Conservation (phyloP, 2,888 invertebrate species). For the Calameuta idolon region DNA sequence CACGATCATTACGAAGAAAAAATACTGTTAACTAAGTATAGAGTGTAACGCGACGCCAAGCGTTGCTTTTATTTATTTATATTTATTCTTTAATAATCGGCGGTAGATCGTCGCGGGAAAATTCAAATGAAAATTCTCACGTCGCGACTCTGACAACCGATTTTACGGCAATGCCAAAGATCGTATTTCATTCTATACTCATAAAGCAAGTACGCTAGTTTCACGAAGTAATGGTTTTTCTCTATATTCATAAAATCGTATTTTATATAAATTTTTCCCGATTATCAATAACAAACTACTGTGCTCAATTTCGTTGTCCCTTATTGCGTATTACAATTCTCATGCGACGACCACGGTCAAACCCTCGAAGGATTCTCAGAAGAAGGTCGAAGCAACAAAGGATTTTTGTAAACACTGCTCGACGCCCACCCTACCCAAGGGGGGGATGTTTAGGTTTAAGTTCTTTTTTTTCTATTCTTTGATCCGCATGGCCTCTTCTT, state of each 20-base stretch:
- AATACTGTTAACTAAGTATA: not conserved
- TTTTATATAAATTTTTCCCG: not conserved
- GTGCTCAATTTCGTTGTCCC: not conserved
- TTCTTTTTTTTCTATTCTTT: not conserved
- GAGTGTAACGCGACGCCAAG: conserved; percentile 11
- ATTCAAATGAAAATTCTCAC: not conserved
- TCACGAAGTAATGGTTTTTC: not conserved
- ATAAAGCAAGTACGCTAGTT: not conserved
- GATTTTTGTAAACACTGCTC: not conserved
- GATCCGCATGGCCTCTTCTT: not conserved
- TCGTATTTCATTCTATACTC: not conserved
- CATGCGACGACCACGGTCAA: not conserved
- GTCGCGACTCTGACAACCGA: not conserved
- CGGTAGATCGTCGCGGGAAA: not conserved
- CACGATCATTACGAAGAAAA: not conserved
- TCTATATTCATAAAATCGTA: not conserved
- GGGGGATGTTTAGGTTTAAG: not conserved
- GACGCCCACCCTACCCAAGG: not conserved
- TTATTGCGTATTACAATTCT: not conserved
- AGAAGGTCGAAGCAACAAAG: not conserved
- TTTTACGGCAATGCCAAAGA: conserved; percentile 11
- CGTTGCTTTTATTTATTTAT: conserved; percentile 24
- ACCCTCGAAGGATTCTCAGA: not conserved
- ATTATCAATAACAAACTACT: not conserved
- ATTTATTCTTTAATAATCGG: conserved; percentile 17